Base-by-base conservation (phyloP, 1,140 invertebrate species). In the Wasmannia auropunctata region DNA sequence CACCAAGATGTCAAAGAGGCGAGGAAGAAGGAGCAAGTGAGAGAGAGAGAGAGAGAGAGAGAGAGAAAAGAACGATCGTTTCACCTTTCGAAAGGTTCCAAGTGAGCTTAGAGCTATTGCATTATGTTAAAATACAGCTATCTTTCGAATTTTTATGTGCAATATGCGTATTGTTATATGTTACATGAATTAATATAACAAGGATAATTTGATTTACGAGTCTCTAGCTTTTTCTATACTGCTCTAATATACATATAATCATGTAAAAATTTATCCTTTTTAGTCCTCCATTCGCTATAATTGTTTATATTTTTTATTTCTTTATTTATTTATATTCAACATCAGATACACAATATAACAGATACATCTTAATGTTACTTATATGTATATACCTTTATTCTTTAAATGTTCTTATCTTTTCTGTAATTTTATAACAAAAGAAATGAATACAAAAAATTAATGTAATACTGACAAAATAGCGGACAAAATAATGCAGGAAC, bases 1-100 rank as follows among this genome's bases (percentile, higher is more conserved):
- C 49, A 37, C 43, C 51, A 69, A 56, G 22, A 70, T n/a, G 76
- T 51, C 28, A 40, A 10, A 83, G 14, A 72, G 28, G n/a, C n/a
- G n/a, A n/a, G n/a, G n/a, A n/a, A n/a, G n/a, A n/a, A 65, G 11
- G 14, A 49, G 19, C 31, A 8, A 34, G 1, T 10, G 6, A 58
- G 1, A 28, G 58, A 16, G 58, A 60, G 25, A 31, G 25, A 60
- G 16, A 62, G 28, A 62, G 60, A 62, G 62, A 22, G 62, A 65
- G 16, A 34, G 19, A 7, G 6, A 31, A 63, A 19, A 63, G 3
- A 62, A 31, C 25, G 22, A 1, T 49, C 40, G 2, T 49, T 51
- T 63, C 11, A 54, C 49, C 11, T 46, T 19, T 7, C 0, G 3
- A 34, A 51, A 10, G 51, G 22, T 49, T 31, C 4, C 14, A 16